phyloP scores from a whole-genome alignment of 2,888 invertebrate species.

The Mythimna impura region DNA sequence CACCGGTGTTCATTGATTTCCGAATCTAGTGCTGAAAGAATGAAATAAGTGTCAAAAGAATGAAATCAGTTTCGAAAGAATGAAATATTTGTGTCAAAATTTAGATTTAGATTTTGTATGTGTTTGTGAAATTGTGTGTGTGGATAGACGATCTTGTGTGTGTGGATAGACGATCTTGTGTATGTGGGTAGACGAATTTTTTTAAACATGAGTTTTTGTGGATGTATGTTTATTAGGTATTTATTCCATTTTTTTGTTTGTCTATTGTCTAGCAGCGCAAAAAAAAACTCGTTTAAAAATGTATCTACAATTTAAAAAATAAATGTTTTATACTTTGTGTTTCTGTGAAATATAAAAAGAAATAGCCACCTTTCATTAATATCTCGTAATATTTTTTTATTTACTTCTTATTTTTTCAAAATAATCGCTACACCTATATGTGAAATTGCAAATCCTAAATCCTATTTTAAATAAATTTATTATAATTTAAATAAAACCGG shows the following conservation, averaged over 20 bases:
- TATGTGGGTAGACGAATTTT: too few species aligned
- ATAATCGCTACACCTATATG: not conserved
- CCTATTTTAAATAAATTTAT: not conserved
- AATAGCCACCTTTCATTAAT: not conserved
- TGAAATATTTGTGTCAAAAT: slow-evolving; percentile 1
- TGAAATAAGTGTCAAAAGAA: not conserved
- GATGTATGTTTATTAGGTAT: not conserved
- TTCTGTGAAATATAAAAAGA: slow-evolving; percentile 50
- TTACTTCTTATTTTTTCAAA: not conserved
- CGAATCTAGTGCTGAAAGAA: not conserved
- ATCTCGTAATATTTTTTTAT: not conserved
- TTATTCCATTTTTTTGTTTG: not conserved
- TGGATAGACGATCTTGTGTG: slow-evolving; percentile 18
- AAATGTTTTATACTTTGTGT: slow-evolving; percentile 23
- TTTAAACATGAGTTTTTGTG: not conserved
- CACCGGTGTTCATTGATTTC: slow-evolving; percentile 92
- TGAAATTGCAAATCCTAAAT: not conserved
- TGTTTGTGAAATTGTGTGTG: not conserved
- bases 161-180: too few species aligned
- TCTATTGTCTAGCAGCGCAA: not conserved
- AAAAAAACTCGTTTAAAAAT: not conserved
- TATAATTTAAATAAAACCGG: not conserved
- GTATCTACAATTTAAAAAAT: not conserved
- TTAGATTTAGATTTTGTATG: slow-evolving; percentile 6
- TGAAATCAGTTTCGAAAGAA: not conserved